Conservation (phyloP, 2,797 vertebrate genomes). For the Schizopygopsis malacanthus region DNA sequence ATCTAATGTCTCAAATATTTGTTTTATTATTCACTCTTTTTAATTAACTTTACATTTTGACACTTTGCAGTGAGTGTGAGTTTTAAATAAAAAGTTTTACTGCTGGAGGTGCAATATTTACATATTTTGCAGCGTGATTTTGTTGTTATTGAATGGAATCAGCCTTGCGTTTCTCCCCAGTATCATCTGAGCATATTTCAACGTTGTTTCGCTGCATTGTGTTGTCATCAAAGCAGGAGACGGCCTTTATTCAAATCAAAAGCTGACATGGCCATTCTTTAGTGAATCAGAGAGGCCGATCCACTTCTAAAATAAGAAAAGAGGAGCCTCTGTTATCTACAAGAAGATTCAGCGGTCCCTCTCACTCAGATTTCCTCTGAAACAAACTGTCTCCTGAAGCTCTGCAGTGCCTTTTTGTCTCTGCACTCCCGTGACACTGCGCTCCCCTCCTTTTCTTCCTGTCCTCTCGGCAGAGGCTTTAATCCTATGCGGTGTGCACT, state of each 20-base stretch:
- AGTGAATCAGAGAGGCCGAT: slow-evolving; percentile 1
- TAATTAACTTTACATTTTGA: neutral
- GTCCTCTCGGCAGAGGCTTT: slow-evolving; percentile 46
- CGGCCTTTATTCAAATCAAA: slow-evolving; percentile 21
- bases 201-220: neutral
- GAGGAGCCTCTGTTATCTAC: neutral
- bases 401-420: slow-evolving; percentile 44
- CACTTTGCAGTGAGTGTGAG: neutral
- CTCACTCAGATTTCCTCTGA: slow-evolving; percentile 20
- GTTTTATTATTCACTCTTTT: neutral
- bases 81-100: neutral
- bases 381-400: slow-evolving; percentile 40
- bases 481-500: slow-evolving; percentile 30
- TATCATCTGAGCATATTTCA: neutral
- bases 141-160: neutral
- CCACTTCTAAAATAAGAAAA: slow-evolving; percentile 38
- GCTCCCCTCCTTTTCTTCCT: slow-evolving; percentile 42
- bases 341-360: slow-evolving; percentile 18
- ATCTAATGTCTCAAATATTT: slow-evolving; percentile 3
- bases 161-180: neutral
- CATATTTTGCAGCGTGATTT: neutral
- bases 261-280: neutral
- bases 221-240: neutral
- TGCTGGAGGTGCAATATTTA: neutral
- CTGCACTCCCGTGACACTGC: slow-evolving; percentile 30